Evolutionary conservation across 2,797 vertebrate species (phyloP).

Genomic region (Scarus forsteni): DNA sequence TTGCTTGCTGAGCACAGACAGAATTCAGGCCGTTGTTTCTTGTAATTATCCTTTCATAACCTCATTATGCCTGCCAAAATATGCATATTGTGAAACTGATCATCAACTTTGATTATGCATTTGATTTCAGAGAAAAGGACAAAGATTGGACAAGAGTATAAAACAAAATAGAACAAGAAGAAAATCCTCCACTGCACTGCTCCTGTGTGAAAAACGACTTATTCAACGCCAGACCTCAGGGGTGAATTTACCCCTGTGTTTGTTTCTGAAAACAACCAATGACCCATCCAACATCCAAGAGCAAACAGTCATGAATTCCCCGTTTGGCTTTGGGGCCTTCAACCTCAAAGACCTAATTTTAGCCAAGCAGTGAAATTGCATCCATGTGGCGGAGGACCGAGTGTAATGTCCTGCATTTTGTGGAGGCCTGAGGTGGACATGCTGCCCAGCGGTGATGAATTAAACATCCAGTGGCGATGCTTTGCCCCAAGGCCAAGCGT

Average conservation of each 20-base stretch:
- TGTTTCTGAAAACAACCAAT: background rate
- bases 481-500: slow-evolving; percentile 14
- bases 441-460: slow-evolving; percentile 24
- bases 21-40: no score
- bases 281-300: background rate
- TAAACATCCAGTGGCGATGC: slow-evolving; percentile 12
- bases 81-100: background rate
- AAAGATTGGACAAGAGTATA: background rate
- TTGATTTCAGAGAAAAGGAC: background rate
- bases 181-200: background rate
- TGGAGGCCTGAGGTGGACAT: slow-evolving; percentile 15
- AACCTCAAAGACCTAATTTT: background rate
- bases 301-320: background rate
- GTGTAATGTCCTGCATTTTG: background rate
- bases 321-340: background rate
- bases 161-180: background rate
- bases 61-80: background rate
- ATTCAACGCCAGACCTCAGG: background rate
- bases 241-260: background rate
- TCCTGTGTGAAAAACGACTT: background rate
- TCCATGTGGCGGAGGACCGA: background rate
- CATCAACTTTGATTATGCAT: no score
- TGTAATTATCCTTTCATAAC: no score
- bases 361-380: background rate
- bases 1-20: no score